Evolutionary conservation across 1,140 invertebrate genomes (phyloP), one percentile per base, ranked within the genome.

Genomic region (Cotesia vestalis): DNA sequence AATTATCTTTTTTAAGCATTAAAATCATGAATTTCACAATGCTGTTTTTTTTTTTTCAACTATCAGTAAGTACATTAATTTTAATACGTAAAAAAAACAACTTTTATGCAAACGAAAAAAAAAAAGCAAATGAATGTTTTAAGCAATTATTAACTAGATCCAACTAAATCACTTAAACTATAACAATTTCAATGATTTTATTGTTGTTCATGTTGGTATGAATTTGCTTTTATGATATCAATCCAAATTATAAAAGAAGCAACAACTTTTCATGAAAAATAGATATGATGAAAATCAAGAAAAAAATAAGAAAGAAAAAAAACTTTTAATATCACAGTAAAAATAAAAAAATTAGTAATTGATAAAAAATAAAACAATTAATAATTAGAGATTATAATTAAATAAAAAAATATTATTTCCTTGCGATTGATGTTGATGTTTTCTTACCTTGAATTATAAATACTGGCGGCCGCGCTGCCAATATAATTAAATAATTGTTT

Each of bases 401-500:
- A 60, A 70, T 40, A 38, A 51, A 51, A 73, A 83, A 85, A 84
- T 83, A 81, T 36, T 64, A 66, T 55, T 70, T 70, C 77, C 80
- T 84, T 84, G 82, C 80, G 83, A 86, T 87, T 84, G 82, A 85
- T 80, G 83, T 86, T 84, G 82, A 84, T 83, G 82, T 69, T 46
- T 46, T 87, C 85, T 87, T 87, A 86, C 86, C 86, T 87, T 87
- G 85, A 81, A 81, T 86, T 86, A 87, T 87, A 82, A 81, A 81
- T 84, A 85, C 84, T 87, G 84, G 86, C 84, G 83, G 86, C 86
- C 84, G 86, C 86, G 86, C 86, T 87, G 86, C 86, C 85, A 83
- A 83, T 87, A 85, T 85, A 86, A 86, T 87, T 85, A 87, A 87
- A 87, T 87, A 78, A 87, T 83, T 84, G 85, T 85, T 79, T 87